Percentiles rank a stretch among this genome's conserved stretches.
Conservation (phyloP, 2,888 invertebrate genomes). For the Lepetodrilus schrolli region DNA sequence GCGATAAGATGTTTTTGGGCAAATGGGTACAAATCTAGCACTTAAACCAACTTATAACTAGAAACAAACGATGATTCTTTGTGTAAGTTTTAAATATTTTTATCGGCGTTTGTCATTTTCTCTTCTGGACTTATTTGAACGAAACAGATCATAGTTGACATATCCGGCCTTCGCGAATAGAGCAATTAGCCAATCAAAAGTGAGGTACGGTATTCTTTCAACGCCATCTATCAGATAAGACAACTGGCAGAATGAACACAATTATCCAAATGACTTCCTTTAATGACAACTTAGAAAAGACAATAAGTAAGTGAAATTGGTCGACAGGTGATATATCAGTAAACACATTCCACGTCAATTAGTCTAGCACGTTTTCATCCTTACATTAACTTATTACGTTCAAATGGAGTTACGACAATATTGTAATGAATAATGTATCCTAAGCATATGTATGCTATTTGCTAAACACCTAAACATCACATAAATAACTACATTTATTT, state of each 20-base stretch:
- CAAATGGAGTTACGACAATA: too few relatives aligned
- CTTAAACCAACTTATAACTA: background rate
- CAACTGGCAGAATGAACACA: background rate
- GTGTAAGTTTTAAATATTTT: background rate
- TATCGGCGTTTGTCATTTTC: background rate
- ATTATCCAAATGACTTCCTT: conserved; percentile 22
- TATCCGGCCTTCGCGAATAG: background rate
- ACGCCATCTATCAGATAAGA: conserved; percentile 13
- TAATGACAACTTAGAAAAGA: too few relatives aligned
- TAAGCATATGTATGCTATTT: too few relatives aligned
- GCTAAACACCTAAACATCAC: too few relatives aligned
- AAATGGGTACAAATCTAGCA: background rate
- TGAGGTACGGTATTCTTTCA: background rate
- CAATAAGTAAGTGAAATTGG: too few relatives aligned
- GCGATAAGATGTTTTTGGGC: background rate
- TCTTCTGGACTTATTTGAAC: background rate
- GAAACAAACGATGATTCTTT: background rate
- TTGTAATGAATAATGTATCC: too few relatives aligned
- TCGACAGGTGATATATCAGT: too few relatives aligned
- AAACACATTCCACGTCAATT: too few relatives aligned
- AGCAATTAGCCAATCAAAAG: conserved; percentile 14
- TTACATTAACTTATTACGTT: too few relatives aligned
- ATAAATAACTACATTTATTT: too few relatives aligned
- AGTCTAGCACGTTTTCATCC: too few relatives aligned
- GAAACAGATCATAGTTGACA: conserved; percentile 6